Base-by-base conservation (phyloP, 2,797 vertebrate genomes). In the Stomatorhinus walkeri region DNA sequence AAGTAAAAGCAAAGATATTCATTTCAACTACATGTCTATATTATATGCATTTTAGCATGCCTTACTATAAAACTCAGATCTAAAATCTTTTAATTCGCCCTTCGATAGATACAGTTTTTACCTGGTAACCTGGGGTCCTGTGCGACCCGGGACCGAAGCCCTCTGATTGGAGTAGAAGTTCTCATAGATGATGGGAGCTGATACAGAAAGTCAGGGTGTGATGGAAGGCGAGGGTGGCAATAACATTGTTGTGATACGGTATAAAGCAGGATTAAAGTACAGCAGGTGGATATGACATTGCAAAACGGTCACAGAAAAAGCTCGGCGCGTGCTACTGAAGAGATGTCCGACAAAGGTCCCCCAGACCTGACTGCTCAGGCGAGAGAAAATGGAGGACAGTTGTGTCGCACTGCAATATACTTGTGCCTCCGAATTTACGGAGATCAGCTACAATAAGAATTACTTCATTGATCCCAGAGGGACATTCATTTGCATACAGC, bases 91-190 rank as follows among this genome's bases (percentile, higher is more conserved):
- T 51, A 52, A 51, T 16, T 16, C 49, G 22, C 79, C 32, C 72
- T 85, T 46, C 14, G n/a, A 86, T 4, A 16, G 14, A 24, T 52
- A 81, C 51, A 46, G 52, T 7, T 89, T 88, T 93, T 93, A 96
- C 95, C 95, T 95, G 89, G 92, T 90, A 87, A 79, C 92, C 0
- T 91, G 54, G 43, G 83, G 52, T 0, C 91, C 90, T 83, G 90
- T 92, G 91, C 92, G 95, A 1, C 43, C 91, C 12, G 90, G 89
- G 16, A 89, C 56, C 2, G 93, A 49, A 90, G 92, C 93, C 92
- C 87, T 97, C 92, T 97, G 97, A 89, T 94, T 89, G 1, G 92
- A 96, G 89, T 99, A 99, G 94, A 98, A 99, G 94, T 98, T 99
- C 93, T 99, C 98, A 89, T 99, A 99, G 88, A 90, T 19, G 88